Evolutionary conservation across 2,888 invertebrate genomes (phyloP).

Genomic region (Eupithecia dodoneata): DNA sequence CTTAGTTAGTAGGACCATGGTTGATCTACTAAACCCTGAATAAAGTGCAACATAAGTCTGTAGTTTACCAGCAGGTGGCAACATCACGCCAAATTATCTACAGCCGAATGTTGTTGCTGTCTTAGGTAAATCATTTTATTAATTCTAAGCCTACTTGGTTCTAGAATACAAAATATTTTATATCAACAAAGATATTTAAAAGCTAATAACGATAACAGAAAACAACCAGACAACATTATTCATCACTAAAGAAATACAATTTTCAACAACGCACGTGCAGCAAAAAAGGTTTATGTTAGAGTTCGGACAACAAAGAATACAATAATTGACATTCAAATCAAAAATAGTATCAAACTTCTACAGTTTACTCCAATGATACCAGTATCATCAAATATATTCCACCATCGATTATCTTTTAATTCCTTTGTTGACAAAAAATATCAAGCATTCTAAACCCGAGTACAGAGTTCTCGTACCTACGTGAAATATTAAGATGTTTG

Average conservation of each 20-base stretch:
- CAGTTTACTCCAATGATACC: background rate
- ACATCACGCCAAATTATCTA: conserved; percentile 1
- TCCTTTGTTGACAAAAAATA: background rate
- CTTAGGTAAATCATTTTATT: conserved; percentile 24
- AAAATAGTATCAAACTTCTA: background rate
- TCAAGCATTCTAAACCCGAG: background rate
- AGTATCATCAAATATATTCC: background rate
- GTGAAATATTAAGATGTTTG: conserved; percentile 38
- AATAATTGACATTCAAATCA: no score
- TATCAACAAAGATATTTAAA: background rate
- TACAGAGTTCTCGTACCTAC: background rate
- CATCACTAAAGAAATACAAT: background rate
- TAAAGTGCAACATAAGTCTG: background rate
- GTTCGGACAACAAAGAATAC: background rate
- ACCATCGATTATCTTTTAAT: background rate
- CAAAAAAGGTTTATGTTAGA: background rate
- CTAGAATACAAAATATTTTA: background rate
- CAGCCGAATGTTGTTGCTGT: conserved; percentile 1
- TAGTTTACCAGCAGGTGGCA: conserved; percentile 9
- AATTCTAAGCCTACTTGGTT: conserved; percentile 30
- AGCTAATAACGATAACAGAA: background rate
- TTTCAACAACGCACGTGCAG: background rate
- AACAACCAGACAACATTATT: background rate
- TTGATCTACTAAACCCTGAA: background rate
- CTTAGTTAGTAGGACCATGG: background rate